Evolutionary conservation across 1,140 invertebrate genomes (phyloP), one percentile per base, ranked within the genome.

Genomic region (Pseudomyrmex sp.): DNA sequence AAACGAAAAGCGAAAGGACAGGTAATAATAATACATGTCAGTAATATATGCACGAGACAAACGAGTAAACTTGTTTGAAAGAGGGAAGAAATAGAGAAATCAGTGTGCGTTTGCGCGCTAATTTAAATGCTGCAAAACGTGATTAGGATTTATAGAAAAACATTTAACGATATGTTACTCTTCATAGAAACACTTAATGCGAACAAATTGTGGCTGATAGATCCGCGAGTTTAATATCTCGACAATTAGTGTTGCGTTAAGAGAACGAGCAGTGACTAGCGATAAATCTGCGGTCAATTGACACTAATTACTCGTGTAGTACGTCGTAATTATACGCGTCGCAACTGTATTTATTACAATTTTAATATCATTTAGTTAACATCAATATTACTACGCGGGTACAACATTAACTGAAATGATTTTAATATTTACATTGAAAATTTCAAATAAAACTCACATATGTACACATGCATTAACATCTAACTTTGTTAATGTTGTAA

Each of bases 241-340:
- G 8, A 13, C 20, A 59, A 70, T 35, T 79, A 69, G 48, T 70
- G 35, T 9, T 26, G 35, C 20, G n/a, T 79, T 70, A 50, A 13
- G 23, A 7, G n/a, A 48, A 50, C 12, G 10, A 80, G 50, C 20
- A 46, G 54, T 15, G 35, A 18, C 3, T 15, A 15, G 5, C 13
- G n/a, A 72, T 72, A 80, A 80, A 80, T 80, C 44, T 46, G 65
- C 66, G 54, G 44, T 80, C 20, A 70, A 72, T 80, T 80, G 66
- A 23, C 66, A 59, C 12, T 80, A 80, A 80, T 80, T 72, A 70
- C 15, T 80, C 54, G 12, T 61, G 3, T 1, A n/a, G 1, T 50
- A 59, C 46, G 50, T 69, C 10, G 15, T 5, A 58, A 70, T 80
- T 70, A 59, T 61, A 15, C 46, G 44, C 59, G 54, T 20, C 23